Base-by-base conservation (phyloP, 2,113 vertebrate species). In the Leptodactylus fuscus region DNA sequence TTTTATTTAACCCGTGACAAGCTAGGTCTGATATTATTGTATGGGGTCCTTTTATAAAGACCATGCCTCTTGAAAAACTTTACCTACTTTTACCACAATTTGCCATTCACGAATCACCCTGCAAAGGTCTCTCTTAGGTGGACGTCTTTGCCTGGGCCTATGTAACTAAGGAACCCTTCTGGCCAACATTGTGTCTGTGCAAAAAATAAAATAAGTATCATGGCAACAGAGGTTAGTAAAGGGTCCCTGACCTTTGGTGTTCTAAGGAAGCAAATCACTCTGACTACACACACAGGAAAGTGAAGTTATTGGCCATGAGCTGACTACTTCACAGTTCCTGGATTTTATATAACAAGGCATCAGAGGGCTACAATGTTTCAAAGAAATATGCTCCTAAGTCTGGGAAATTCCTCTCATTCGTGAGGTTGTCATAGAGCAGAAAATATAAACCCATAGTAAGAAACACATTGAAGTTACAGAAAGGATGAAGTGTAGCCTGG, bases 401-500 rank as follows among this genome's bases (percentile, higher is more conserved):
- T 76, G 46, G 46, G 46, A 76, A 76, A 76, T 58, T 55, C 51
- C 16, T 67, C 18, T 36, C 34, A 13, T 79, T 18, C 3, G 34
- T 22, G 18, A 69, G 65, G 18, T 51, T 38, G 62, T 49, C 18
- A 69, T 20, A 49, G 29, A 67, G 3, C 27, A 81, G 62, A 22
- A 5, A 69, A 44, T 48, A 81, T 62, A 13, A 29, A 9, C 10
- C 41, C 8, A 10, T 32, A 41, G 79, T 41, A 32, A 69, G 11
- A 16, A 70, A 15, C 41, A 51, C 16, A 53, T n/a, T 24, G 44
- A 75, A 75, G 51, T 83, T n/a, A 60, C n/a, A 65, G 24, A 69
- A 9, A 65, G 70, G 82, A 76, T 41, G 41, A 53, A 34, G 73
- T 15, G 38, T 71, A 71, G 60, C 75, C 49, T 69, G 65, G 76